Percentiles rank a stretch among this genome's conserved stretches.
phyloP scores from a whole-genome alignment of 2,113 vertebrate genomes.

The Puffinus mauretanicus region DNA sequence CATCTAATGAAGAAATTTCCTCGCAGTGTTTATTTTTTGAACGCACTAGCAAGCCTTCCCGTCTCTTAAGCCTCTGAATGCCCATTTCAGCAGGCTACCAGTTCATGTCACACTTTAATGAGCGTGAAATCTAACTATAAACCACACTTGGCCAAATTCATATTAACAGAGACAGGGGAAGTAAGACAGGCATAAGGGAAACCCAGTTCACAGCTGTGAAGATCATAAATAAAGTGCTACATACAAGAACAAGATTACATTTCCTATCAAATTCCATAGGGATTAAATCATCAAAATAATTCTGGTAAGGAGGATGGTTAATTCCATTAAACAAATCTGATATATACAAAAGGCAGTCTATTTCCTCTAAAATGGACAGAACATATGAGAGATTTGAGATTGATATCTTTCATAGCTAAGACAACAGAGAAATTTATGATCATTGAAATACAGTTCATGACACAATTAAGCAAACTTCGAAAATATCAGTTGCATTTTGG shows the following conservation, averaged over 20 bases:
- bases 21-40: conserved; percentile 32
- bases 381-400: neutral
- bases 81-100: conserved; percentile 42
- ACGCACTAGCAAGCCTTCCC: neutral
- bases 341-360: neutral
- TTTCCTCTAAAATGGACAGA: neutral
- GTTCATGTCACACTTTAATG: conserved; percentile 50
- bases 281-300: conserved; percentile 40
- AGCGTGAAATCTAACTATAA: conserved; percentile 61
- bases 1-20: conserved; percentile 40
- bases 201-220: conserved; percentile 42
- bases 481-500: neutral
- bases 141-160: conserved; percentile 33
- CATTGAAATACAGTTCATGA: neutral
- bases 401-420: neutral
- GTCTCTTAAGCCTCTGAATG: neutral
- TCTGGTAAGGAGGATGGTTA: conserved; percentile 3
- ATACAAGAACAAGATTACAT: conserved; percentile 32
- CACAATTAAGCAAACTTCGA: neutral
- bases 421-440: neutral
- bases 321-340: conserved; percentile 34
- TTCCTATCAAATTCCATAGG: conserved; percentile 43
- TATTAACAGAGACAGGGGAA: neutral
- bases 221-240: conserved; percentile 1
- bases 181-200: neutral